Conservation (phyloP, 1,140 invertebrate species). For the Magallana ariakensis region DNA sequence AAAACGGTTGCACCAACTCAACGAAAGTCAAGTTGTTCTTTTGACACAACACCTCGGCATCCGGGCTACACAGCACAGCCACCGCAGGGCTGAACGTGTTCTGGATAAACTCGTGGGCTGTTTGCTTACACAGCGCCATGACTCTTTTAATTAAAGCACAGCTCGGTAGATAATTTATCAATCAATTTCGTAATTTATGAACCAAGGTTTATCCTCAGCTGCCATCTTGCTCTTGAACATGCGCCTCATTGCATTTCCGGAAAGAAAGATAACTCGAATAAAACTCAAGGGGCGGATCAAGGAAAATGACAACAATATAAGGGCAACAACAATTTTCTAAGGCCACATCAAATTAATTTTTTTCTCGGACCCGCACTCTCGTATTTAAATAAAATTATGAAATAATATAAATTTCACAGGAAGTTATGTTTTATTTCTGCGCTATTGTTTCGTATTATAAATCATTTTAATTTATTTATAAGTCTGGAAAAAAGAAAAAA, state of each 20-base stretch:
- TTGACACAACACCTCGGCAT: conserved; percentile 90
- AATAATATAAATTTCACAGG: too few species aligned
- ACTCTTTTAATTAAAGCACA: conserved; percentile 34
- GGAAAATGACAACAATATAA: too few species aligned
- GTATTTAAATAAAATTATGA: too few species aligned
- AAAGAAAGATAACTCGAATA: background rate
- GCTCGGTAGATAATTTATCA: background rate
- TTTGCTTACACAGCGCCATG: conserved; percentile 80
- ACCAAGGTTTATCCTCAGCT: conserved; percentile 12
- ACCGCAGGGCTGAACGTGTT: conserved; percentile 93
- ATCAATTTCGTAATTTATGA: conserved; percentile 27
- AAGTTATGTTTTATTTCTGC: too few species aligned
- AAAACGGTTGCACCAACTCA: conserved; percentile 94
- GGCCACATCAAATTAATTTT: too few species aligned
- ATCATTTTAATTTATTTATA: too few species aligned
- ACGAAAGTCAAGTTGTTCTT: conserved; percentile 95
- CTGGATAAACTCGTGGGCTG: conserved; percentile 92
- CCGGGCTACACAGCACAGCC: conserved; percentile 89
- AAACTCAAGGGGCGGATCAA: background rate
- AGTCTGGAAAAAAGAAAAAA: too few species aligned
- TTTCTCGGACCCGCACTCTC: too few species aligned
- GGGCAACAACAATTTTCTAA: too few species aligned
- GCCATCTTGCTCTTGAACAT: conserved; percentile 41
- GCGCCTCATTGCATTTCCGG: conserved; percentile 16
- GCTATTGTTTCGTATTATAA: too few species aligned